A percentile compares a stretch with the other conserved stretches of the same genome.
Conservation (phyloP, 2,888 invertebrate species). For the Oscheius myriophilus region DNA sequence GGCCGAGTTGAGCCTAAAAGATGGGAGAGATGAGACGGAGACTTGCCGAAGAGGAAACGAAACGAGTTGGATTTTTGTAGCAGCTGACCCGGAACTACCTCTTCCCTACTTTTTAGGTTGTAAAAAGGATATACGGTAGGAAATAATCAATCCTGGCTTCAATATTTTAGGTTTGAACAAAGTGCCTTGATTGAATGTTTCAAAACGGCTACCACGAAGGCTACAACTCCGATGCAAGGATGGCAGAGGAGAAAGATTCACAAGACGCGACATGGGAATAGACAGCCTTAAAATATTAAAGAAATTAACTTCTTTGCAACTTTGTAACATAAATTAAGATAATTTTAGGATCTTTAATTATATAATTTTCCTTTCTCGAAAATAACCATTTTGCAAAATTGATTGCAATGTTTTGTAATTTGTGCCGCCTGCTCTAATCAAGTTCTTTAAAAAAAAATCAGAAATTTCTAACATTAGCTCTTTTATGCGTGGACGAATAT, state of each 20-base stretch:
- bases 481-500: no score
- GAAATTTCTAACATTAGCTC: no score
- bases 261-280: constrained; percentile 16
- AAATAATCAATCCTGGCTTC: neutral
- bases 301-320: no score
- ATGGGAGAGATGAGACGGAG: constrained; percentile 19
- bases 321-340: no score
- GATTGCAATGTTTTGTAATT: no score
- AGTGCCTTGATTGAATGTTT: constrained; percentile 16
- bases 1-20: constrained; percentile 15
- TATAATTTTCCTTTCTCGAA: no score
- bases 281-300: no score
- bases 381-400: no score
- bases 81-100: constrained; percentile 15
- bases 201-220: neutral
- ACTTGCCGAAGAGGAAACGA: constrained; percentile 24
- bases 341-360: no score
- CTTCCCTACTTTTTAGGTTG: constrained; percentile 23
- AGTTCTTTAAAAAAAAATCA: no score
- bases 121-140: constrained; percentile 18
- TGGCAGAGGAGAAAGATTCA: constrained; percentile 22
- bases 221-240: constrained; percentile 10
- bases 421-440: no score
- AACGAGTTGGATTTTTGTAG: constrained; percentile 21
- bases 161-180: constrained; percentile 11